Evolutionary conservation across 2,888 invertebrate genomes (phyloP).

Genomic region (Ophioninae sp.): DNA sequence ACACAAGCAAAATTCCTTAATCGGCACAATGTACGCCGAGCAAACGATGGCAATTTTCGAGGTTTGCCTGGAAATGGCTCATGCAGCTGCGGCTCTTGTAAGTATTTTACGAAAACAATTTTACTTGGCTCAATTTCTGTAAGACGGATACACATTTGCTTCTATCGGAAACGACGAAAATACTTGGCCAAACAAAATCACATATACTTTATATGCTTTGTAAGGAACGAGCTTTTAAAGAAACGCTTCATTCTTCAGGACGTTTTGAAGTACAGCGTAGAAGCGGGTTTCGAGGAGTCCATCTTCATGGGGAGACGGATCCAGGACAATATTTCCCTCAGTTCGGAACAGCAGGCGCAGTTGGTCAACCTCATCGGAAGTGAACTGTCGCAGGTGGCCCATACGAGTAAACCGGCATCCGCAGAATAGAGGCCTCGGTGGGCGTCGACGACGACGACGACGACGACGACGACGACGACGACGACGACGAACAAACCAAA

Average conservation of each 20-base stretch:
- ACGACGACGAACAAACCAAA: not conserved
- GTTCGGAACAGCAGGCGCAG: constrained; percentile 81
- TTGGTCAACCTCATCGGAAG: constrained; percentile 82
- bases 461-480: too few relatives aligned
- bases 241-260: constrained; percentile 24
- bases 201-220: not conserved
- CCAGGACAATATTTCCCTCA: constrained; percentile 80
- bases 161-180: not conserved
- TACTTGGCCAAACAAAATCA: not conserved
- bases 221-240: not conserved
- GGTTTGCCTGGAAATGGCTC: constrained; percentile 82
- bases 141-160: not conserved
- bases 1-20: constrained; percentile 79
- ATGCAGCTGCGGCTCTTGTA: constrained; percentile 82
- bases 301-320: constrained; percentile 80
- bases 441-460: too few relatives aligned
- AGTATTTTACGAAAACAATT: constrained; percentile 35
- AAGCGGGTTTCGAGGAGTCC: constrained; percentile 82
- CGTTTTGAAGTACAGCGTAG: constrained; percentile 82
- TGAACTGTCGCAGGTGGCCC: constrained; percentile 64
- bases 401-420: constrained; percentile 14
- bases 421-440: not conserved
- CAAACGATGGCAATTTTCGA: constrained; percentile 83
- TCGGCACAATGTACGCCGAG: constrained; percentile 82
- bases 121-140: too few relatives aligned